Evolutionary conservation across 1,140 invertebrate genomes (phyloP), one percentile per base, ranked within the genome.

Genomic region (Drosophila aff.): DNA sequence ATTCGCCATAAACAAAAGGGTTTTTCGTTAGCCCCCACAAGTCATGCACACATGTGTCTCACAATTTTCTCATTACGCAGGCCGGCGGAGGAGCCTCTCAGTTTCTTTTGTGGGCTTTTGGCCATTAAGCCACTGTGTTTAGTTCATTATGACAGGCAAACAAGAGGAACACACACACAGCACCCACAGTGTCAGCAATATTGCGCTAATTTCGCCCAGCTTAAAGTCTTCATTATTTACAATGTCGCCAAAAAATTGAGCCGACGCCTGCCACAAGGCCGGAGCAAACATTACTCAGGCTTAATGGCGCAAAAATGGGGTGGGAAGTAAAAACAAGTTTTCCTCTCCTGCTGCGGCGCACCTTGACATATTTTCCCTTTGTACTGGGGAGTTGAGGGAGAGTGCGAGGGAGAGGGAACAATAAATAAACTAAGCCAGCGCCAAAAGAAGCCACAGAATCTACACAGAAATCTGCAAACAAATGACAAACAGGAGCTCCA

Each of bases 171-270:
- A 16, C 33, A 23, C 31, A 31, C 43, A 55, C 31, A 18, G 4
- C 3, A 6, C 28, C 21, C 47, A 36, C 49, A 47, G 49, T 9
- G 46, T 13, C 50, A 53, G 38, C 65, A 60, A 76, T 67, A 78
- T 68, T 50, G 75, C 85, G 85, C 81, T 87, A 87, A 87, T 87
- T 87, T 87, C 63, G 11, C 68, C 76, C 59, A 83, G 81, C 85
- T 89, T 89, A 90, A 89, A 90, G 85, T 89, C 84, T 89, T 90
- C 84, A 84, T 89, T 89, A 89, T 84, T 84, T 90, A 87, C 84
- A 87, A 81, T 83, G 84, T 59, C 59, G 58, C 59, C 84, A 77
- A 80, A 86, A 85, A 78, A 87, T 71, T 81, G 85, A 84, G 84
- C 73, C 77, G 72, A 75, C 68, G 74, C 59, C 85, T 78, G 84